Base-by-base conservation (phyloP, 2,888 invertebrate species). In the Chloroclystis v-ata region DNA sequence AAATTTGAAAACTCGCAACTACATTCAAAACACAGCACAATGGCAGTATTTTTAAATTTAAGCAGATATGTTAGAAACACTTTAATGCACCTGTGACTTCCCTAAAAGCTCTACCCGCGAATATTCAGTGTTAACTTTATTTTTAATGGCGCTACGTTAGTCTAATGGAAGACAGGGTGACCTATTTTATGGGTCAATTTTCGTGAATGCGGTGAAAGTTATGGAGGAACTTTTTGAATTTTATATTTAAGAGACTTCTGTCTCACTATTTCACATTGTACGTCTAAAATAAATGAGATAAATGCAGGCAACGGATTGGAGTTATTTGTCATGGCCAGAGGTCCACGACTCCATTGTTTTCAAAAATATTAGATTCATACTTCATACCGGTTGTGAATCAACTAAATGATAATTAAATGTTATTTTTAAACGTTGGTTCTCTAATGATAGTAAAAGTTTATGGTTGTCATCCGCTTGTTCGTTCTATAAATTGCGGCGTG, bases 11-110 rank as follows among this genome's bases (percentile, higher is more conserved):
- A 11, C 7, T 20, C 10, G 5, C 33, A 33, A 33, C 28, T 10
- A 8, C 28, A 42, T 11, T 16, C 14, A 20, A 28, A 26, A 6
- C 16, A 13, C n/a, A 35, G 33, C 33, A 39, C 20, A 37, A 6
- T 44, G 56, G 66, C 65, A 67, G 76, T 79, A 75, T 77, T 80
- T 81, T 79, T 74, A 75, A 75, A 80, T 82, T 77, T 71, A 77
- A 73, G 65, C 70, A 70, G 69, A 73, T 71, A 56, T 53, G 56
- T 52, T 54, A 73, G 66, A 72, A 67, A 68, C 69, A 63, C 65
- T 77, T 69, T 81, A 79, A 81, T 83, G 81, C 86, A 86, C 83
- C 85, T 86, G 86, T 66, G 79, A 73, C 82, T 76, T 69, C 65
- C 40, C 75, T 83, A 79, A 83, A 82, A 82, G 83, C 82, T 78